Base-by-base conservation (phyloP, 2,888 invertebrate genomes). In the Lymantria dispar region DNA sequence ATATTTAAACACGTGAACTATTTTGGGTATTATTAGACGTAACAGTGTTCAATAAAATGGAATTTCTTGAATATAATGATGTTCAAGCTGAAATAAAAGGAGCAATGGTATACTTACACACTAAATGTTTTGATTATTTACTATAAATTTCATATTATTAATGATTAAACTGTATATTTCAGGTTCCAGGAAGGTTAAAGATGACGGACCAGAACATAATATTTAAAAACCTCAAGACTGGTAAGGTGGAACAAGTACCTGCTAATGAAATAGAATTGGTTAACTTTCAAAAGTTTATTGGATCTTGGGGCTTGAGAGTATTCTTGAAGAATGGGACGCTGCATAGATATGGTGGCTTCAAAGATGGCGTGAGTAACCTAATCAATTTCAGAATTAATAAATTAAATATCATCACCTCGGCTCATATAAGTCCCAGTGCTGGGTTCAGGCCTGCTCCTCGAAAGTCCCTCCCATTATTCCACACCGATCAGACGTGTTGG, bases 191-290 rank as follows among this genome's bases (percentile, higher is more conserved):
- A 0, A 94, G 97, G 54, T 85, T 99, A 36, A 98, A 98, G 85
- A 93, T 99, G 83, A 97, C 98, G 0, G 98, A 98, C 61, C 96
- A 96, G 74, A 94, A 94, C 68, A 95, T 99, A 36, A 93, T 96
- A 44, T 99, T 98, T 80, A 99, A 99, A 83, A 99, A 98, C 83
- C 96, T 94, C 61, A 98, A 98, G 87, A 99, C 99, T 0, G 99
- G 99, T 1, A 98, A 98, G 87, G 97, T 98, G 0, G 98, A 98
- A 76, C 97, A 98, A 77, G 95, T 99, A 60, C 92, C 94, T 36
- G 93, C 95, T 0, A 90, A 93, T 44, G 99, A 99, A 64, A 95
- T 99, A 72, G 98, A 98, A 48, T 87, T 96, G 50, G 96, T 98
- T 0, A 96, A 97, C 80, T 99, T 98, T 92, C 96, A 98, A 79